Base-by-base conservation (phyloP, 1,140 invertebrate species). In the Artemia franciscana region DNA sequence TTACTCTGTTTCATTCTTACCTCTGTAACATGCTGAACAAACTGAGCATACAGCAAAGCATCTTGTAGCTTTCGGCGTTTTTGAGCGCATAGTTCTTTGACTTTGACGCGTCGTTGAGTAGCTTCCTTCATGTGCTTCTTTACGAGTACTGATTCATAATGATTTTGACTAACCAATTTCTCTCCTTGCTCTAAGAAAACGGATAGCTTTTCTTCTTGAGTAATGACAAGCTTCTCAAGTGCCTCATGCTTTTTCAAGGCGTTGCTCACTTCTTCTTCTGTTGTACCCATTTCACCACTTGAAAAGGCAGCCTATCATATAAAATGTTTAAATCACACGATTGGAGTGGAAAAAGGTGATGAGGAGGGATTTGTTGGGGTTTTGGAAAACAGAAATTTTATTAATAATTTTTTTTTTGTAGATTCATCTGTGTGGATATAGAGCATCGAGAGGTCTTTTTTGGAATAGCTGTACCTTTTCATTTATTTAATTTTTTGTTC, bases 171-270 rank as follows among this genome's bases (percentile, higher is more conserved):
- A 5, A 96, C 75, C 60, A 98, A 80, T 70, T 94, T 91, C 24
- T 82, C 80, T 0, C 89, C 88, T 69, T 95, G 91, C 39, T 85
- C 85, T 70, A 88, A 82, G 21, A 97, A 73, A 0, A 84, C 79
- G 0, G 78, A 77, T 4, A 95, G 76, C 75, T 94, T 94, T 71
- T 92, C 88, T 66, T 91, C 88, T 74, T 90, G 83, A 0, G 84
- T 83, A 4, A 81, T 79, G 0, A 92, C 76, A 1, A 92, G 69
- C 66, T 90, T 89, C 70, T 91, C 88, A 69, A 92, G 91, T 5
- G 85, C 88, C 68, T 91, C 88, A 67, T 91, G 88, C 69, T 90
- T 91, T 72, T 90, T 91, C n/a, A 90, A 78, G 68, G 84, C 79
- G 24, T 81, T 81, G 65, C 85, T 81, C 1, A 92, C 87, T 71